A percentile compares a stretch with the other conserved stretches of the same genome.
These are phyloP conservation scores for Luidia sarsii DNA, from an alignment of 53 echinoderm and acorn worm genomes.

Conservation along the genomic window DNA sequence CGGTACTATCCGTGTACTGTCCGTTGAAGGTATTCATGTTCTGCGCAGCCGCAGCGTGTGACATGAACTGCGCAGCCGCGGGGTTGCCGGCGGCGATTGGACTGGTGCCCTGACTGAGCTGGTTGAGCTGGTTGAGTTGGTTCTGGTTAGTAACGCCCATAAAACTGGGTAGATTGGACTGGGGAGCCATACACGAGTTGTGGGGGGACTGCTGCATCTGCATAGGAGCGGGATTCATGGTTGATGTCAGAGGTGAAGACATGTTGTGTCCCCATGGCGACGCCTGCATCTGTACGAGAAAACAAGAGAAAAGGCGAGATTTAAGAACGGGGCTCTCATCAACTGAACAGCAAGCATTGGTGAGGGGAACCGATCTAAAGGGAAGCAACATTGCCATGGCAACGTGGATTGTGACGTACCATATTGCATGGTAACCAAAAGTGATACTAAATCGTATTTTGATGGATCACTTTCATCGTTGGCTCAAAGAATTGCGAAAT, in stretches of 20 bases:
- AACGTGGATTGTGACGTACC: too few relatives aligned
- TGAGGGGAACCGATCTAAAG: neutral
- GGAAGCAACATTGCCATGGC: neutral
- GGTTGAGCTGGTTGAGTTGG: conserved; percentile 39
- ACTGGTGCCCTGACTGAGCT: conserved; percentile 48
- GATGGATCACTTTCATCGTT: too few relatives aligned
- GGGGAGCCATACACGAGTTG: conserved; percentile 97
- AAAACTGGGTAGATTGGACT: conserved; percentile 89
- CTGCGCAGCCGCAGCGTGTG: conserved; percentile 57
- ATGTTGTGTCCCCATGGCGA: conserved; percentile 97
- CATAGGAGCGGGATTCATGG: conserved; percentile 70
- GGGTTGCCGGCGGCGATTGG: conserved; percentile 66
- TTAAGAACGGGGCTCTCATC: too few relatives aligned
- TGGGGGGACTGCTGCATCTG: conserved; percentile 76
- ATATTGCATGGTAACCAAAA: too few relatives aligned
- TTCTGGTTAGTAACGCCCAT: conserved; percentile 95
- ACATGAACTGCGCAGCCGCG: conserved; percentile 56
- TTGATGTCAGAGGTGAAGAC: conserved; percentile 86
- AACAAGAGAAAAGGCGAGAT: neutral
- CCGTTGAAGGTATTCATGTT: conserved; percentile 92
- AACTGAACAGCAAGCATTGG: too few relatives aligned
- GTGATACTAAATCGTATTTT: too few relatives aligned
- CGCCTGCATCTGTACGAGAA: conserved; percentile 75
- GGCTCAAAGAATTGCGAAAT: too few relatives aligned
- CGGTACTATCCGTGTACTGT: conserved; percentile 68